phyloP scores from a whole-genome alignment of 1,140 invertebrate genomes.

The Drosophila willistoni region DNA sequence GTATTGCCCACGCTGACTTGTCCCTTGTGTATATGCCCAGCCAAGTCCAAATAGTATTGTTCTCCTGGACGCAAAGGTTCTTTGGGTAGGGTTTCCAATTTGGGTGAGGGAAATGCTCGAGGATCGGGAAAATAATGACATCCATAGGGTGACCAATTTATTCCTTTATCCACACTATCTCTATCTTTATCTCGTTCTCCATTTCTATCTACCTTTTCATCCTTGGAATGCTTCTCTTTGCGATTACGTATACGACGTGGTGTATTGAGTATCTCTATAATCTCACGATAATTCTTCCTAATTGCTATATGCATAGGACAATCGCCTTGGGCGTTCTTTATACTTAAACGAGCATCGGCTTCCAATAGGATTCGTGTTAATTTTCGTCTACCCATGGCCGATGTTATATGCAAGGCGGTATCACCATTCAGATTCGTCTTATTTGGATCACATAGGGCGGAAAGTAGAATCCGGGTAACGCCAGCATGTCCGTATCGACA shows the following conservation, averaged over 20 bases:
- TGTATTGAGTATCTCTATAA: constrained; percentile 90
- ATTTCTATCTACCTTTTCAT: constrained; percentile 50
- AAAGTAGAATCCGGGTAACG: constrained; percentile 96
- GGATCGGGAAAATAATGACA: constrained; percentile 94
- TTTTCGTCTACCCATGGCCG: constrained; percentile 96
- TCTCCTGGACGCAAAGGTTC: constrained; percentile 94
- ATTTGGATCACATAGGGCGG: constrained; percentile 92
- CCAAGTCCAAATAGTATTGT: constrained; percentile 97
- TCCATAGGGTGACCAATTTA: constrained; percentile 93
- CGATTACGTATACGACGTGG: constrained; percentile 83
- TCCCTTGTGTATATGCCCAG: constrained; percentile 98
- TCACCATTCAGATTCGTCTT: constrained; percentile 98
- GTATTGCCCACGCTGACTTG: constrained; percentile 94
- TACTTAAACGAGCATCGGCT: constrained; percentile 90
- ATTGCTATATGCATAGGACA: constrained; percentile 94
- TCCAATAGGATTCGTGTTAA: constrained; percentile 95
- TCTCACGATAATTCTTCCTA: constrained; percentile 93
- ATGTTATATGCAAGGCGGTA: constrained; percentile 95
- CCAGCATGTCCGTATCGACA: constrained; percentile 97
- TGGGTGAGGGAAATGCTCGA: constrained; percentile 92
- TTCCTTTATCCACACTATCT: constrained; percentile 83
- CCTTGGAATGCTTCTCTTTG: constrained; percentile 52
- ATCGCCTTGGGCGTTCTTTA: constrained; percentile 96
- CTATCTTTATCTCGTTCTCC: constrained; percentile 71
- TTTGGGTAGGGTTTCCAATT: constrained; percentile 91